A percentile compares a stretch with the other conserved stretches of the same genome.
Conservation (phyloP, 30 jellyfish, hydroid and myxozoan genomes). For the Clytia hemisphaerica region DNA sequence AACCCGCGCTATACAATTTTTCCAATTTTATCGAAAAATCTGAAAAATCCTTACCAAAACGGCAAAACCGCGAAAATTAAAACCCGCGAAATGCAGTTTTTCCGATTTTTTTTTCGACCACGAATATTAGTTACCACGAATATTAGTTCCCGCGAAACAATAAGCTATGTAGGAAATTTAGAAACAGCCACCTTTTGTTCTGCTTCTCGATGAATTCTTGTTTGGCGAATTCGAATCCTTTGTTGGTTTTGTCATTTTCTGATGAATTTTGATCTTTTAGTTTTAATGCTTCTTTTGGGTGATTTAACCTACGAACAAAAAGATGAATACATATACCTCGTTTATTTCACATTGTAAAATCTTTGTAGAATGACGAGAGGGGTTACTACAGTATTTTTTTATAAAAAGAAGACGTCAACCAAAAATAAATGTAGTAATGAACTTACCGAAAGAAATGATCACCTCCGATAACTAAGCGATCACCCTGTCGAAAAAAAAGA, state of each 20-base stretch:
- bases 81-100: no score
- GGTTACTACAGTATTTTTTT: no score
- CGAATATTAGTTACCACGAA: no score
- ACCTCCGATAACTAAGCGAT: conserved; percentile 82
- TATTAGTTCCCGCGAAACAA: no score
- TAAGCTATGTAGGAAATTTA: background rate
- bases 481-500: conserved; percentile 54
- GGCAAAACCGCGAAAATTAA: no score
- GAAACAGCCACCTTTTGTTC: conserved; percentile 49
- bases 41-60: no score
- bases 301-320: conserved; percentile 9
- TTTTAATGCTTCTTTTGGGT: conserved; percentile 18
- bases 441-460: conserved; percentile 77
- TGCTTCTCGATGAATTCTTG: conserved; percentile 59
- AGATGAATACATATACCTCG: background rate
- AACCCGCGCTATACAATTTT: no score
- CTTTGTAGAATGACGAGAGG: no score
- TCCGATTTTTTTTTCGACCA: no score
- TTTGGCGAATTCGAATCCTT: conserved; percentile 76
- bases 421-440: no score
- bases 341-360: background rate
- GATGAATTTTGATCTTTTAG: conserved; percentile 11
- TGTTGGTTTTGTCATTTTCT: conserved; percentile 41
- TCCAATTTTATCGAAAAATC: no score
- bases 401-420: no score